phyloP scores from a whole-genome alignment of 2,113 vertebrate species.

The Clupea harengus region DNA sequence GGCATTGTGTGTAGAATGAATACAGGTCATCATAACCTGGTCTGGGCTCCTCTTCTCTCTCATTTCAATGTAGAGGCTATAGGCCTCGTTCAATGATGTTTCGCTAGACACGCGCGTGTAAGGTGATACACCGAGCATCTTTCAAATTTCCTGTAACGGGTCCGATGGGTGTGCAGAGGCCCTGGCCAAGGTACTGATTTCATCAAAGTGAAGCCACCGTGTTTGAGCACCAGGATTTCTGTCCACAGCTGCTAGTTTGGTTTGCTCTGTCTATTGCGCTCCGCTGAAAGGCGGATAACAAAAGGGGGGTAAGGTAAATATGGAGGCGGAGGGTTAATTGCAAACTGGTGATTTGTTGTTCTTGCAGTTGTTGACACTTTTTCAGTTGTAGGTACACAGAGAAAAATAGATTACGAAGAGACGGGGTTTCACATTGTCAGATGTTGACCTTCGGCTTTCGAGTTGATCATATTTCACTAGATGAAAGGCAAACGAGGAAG shows the following conservation, averaged over 20 bases:
- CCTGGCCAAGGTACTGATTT: constrained; percentile 66
- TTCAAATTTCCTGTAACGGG: constrained; percentile 12
- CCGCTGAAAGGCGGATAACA: constrained; percentile 82
- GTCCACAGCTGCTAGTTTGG: constrained; percentile 63
- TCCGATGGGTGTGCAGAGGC: background rate
- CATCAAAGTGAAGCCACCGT: constrained; percentile 32
- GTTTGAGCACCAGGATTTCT: constrained; percentile 79
- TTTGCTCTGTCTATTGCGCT: constrained; percentile 74
- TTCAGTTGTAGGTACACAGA: constrained; percentile 38
- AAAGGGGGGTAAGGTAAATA: constrained; percentile 69
- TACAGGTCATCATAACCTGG: background rate
- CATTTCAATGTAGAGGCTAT: background rate
- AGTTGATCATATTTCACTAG: background rate
- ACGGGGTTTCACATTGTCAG: background rate
- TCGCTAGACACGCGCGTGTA: background rate
- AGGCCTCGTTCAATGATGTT: background rate
- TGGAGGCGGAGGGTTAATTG: constrained; percentile 58
- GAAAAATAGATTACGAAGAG: constrained; percentile 34
- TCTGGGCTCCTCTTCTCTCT: background rate
- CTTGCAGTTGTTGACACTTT: constrained; percentile 45
- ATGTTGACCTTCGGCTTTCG: background rate
- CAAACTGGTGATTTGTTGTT: constrained; percentile 64
- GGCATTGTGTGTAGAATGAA: background rate
- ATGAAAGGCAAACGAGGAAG: background rate
- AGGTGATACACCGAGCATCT: background rate